Evolutionary conservation across 2,888 invertebrate species (phyloP).

Genomic region (Empis livida): DNA sequence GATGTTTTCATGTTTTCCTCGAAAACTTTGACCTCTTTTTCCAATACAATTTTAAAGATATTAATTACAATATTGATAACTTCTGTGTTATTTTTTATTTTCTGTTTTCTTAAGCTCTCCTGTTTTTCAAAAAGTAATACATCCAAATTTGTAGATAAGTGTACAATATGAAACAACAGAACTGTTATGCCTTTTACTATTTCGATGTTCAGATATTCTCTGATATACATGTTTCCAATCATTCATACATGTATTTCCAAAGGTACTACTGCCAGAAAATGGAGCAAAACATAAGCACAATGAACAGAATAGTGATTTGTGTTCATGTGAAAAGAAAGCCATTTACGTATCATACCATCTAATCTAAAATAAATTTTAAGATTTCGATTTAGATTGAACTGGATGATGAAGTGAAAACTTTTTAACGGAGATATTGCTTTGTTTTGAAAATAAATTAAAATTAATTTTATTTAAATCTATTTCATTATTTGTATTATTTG

Average conservation of each 20-base stretch:
- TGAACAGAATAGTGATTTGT: background rate
- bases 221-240: background rate
- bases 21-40: background rate
- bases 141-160: no score
- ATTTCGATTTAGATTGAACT: no score
- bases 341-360: no score
- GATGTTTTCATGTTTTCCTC: conserved; percentile 1
- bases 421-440: no score
- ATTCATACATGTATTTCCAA: background rate
- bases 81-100: no score
- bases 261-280: background rate
- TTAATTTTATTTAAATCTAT: no score
- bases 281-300: background rate
- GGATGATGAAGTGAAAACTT: no score
- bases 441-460: no score
- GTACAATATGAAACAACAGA: background rate
- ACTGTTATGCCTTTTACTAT: background rate
- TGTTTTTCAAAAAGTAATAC: background rate
- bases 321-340: no score
- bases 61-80: no score
- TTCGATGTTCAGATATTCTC: background rate
- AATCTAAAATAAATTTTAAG: no score
- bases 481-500: background rate
- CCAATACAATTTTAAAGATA: no score
- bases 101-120: background rate